Conservation (phyloP, 2,888 invertebrate genomes). For the Brachyopa scutellaris region DNA sequence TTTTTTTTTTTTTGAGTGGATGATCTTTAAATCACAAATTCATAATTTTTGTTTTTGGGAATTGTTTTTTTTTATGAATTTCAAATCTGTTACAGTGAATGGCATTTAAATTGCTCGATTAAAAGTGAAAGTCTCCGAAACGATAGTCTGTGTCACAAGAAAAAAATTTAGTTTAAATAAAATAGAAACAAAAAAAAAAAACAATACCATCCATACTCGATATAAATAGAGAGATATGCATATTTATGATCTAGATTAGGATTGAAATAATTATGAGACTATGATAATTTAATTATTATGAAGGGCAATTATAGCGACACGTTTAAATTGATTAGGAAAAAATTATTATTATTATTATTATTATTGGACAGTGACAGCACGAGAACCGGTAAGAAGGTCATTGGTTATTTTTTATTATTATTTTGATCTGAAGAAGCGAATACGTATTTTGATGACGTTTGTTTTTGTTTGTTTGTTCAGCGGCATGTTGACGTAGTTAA, state of each 20-base stretch:
- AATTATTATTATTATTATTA: too few species aligned
- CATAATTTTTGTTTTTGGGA: background rate
- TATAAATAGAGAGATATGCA: too few species aligned
- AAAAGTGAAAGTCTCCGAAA: background rate
- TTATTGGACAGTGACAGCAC: background rate
- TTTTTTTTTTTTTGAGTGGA: conserved; percentile 20
- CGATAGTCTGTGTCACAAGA: background rate
- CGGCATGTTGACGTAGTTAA: background rate
- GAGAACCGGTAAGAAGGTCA: background rate
- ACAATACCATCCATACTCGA: too few species aligned
- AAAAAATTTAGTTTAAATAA: too few species aligned
- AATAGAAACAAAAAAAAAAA: too few species aligned
- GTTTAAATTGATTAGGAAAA: background rate
- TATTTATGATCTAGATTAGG: conserved; percentile 8
- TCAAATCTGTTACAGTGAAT: background rate
- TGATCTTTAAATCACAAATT: conserved; percentile 20
- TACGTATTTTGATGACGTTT: background rate
- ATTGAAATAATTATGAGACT: background rate
- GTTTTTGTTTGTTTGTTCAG: background rate
- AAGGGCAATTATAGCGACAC: background rate
- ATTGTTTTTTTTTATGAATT: background rate
- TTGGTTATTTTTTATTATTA: background rate
- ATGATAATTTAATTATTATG: conserved; percentile 7
- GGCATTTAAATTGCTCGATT: conserved; percentile 4
- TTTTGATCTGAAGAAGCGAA: background rate